These are phyloP conservation scores for Discoglossus pictus DNA, from an alignment of 2,797 vertebrate species.

Conservation along the genomic window DNA sequence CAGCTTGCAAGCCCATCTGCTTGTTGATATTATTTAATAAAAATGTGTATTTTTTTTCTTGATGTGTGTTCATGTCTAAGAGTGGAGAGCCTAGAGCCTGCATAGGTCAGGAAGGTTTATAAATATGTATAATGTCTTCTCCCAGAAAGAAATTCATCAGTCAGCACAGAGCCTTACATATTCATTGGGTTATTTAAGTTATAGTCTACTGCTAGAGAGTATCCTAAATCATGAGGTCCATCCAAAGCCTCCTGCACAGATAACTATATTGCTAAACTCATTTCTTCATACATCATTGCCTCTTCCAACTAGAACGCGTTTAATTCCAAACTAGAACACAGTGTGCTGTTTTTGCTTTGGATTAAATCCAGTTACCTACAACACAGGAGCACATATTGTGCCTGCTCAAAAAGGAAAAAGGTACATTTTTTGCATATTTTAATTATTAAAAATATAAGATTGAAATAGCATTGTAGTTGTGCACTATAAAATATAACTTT, in stretches of 20 bases:
- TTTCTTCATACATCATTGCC: conserved; percentile 21
- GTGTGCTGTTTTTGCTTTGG: neutral
- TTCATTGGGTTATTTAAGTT: conserved; percentile 55
- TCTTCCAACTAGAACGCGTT: conserved; percentile 1
- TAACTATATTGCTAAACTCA: conserved; percentile 19
- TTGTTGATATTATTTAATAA: conserved; percentile 15
- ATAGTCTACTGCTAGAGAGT: conserved; percentile 55
- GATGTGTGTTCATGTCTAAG: conserved; percentile 6
- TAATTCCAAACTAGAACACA: neutral
- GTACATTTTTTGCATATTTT: no score
- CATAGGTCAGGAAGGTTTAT: conserved; percentile 14
- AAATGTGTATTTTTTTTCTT: neutral
- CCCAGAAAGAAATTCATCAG: conserved; percentile 25
- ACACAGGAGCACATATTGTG: no score
- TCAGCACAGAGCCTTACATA: conserved; percentile 21
- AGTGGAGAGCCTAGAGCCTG: neutral
- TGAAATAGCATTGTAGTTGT: no score
- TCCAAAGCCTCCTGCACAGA: conserved; percentile 2
- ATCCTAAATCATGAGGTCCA: conserved; percentile 53
- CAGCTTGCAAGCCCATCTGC: conserved; percentile 1
- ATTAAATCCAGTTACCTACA: neutral
- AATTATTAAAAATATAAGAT: no score
- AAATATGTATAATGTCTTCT: conserved; percentile 3
- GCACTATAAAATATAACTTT: no score
- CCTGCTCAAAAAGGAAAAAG: no score